Evolutionary conservation across 1,140 invertebrate species (phyloP).

Genomic region (Brachionus paranguensis): DNA sequence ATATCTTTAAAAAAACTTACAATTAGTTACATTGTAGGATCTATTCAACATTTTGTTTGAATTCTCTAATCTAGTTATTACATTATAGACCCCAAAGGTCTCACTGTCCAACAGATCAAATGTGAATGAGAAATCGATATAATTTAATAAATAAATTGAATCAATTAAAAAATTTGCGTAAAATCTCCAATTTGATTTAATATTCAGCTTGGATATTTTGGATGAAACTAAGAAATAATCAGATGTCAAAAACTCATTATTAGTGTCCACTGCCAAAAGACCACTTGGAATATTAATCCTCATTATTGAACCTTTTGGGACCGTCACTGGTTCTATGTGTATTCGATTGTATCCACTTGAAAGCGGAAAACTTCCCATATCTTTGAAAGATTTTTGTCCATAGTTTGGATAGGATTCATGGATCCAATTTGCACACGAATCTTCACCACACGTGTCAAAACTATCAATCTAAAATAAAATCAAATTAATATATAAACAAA

Average conservation of each 20-base stretch:
- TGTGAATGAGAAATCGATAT: neutral
- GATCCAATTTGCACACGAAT: neutral
- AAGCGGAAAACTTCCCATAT: neutral
- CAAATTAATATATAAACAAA: neutral
- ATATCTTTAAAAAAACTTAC: neutral
- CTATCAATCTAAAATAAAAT: neutral
- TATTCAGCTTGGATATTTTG: neutral
- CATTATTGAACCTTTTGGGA: neutral
- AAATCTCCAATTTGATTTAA: slow-evolving; percentile 10
- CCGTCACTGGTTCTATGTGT: neutral
- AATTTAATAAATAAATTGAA: neutral
- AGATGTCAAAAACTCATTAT: neutral
- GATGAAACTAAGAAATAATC: neutral
- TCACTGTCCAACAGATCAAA: neutral
- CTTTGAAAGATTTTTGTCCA: neutral
- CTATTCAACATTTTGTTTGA: neutral
- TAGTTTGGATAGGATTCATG: neutral
- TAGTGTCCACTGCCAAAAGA: neutral
- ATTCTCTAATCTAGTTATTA: neutral
- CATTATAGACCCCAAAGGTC: neutral
- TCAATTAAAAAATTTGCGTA: neutral
- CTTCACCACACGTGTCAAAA: neutral
- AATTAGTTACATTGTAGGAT: neutral
- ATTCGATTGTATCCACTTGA: neutral
- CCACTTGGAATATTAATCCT: neutral